Base-by-base conservation (phyloP, 2,888 invertebrate species). In the Acronicta aceris region DNA sequence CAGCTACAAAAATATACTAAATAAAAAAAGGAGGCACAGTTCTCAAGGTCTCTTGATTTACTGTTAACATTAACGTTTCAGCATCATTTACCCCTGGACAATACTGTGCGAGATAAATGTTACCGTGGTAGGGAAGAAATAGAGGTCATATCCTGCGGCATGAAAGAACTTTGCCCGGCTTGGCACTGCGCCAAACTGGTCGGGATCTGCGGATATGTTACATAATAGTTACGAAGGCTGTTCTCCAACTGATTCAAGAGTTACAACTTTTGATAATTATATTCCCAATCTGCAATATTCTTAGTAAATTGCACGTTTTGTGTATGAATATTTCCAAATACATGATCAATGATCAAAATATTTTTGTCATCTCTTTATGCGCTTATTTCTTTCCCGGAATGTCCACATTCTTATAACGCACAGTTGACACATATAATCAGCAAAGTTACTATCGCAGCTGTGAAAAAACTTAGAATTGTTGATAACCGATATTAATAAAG, bases 191-290 rank as follows among this genome's bases (percentile, higher is more conserved):
- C 78, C 79, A 78, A 46, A 21, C 36, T 59, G 27, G 61, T 66
- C 49, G 55, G 57, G 63, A 76, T 60, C 55, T 69, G 54, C 60
- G 65, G 64, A 71, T 67, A 46, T 63, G 66, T 76, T 77, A 70
- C 57, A 36, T 71, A 78, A 78, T 45, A 51, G 46, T 78, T 61
- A 67, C 65, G 72, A 60, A 78, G 68, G 76, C 67, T 71, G 60
- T 66, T 61, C 50, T 50, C 48, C n/a, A 62, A 54, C 43, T 61
- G 49, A 52, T n/a, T 55, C 57, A 59, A 54, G 52, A 57, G 45
- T 41, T n/a, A 21, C 60, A 61, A 62, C 43, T 52, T 71, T 74
- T 30, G 40, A 8, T 12, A 17, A 40, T 30, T 0, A 52, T 49
- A 42, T 59, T 21, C 4, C 21, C 2, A 52, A 49, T 48, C 27